Evolutionary conservation across 64 coral and sea anemone species (phyloP).

Genomic region (Montipora capricornis): DNA sequence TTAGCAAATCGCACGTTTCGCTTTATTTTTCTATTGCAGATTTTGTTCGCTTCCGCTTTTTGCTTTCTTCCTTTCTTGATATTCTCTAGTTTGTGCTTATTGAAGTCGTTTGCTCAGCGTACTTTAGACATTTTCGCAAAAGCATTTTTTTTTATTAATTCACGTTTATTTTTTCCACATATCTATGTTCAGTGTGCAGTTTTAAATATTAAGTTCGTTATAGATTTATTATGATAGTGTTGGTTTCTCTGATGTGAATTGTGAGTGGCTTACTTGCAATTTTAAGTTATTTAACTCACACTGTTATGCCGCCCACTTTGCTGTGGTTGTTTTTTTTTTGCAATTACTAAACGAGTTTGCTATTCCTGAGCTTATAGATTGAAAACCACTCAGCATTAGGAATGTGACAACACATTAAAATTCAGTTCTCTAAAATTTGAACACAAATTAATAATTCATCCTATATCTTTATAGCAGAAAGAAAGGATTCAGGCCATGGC

Average conservation of each 20-base stretch:
- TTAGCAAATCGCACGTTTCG: not conserved
- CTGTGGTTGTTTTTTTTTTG: not conserved
- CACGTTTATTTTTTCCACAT: not conserved
- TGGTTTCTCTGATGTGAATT: not conserved
- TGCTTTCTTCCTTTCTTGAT: slow-evolving; percentile 14
- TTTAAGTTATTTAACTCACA: not conserved
- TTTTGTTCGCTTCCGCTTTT: not conserved
- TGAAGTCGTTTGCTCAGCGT: not conserved
- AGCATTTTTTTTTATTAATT: too few relatives aligned
- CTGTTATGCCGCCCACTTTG: not conserved
- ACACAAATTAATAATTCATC: not conserved
- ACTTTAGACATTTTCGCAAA: not conserved
- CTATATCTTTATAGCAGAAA: not conserved
- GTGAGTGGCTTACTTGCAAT: not conserved
- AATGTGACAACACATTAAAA: not conserved
- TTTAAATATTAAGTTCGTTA: not conserved
- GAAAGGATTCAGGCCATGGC: not conserved
- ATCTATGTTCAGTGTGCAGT: not conserved
- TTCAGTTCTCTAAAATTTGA: not conserved
- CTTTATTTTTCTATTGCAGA: slow-evolving; percentile 3
- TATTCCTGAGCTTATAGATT: not conserved
- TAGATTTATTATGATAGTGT: not conserved
- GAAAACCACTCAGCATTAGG: not conserved
- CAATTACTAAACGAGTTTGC: not conserved
- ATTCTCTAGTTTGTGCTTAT: slow-evolving; percentile 7